Evolutionary conservation across 2,888 invertebrate genomes (phyloP).

Genomic region (Tiliacea aurago): DNA sequence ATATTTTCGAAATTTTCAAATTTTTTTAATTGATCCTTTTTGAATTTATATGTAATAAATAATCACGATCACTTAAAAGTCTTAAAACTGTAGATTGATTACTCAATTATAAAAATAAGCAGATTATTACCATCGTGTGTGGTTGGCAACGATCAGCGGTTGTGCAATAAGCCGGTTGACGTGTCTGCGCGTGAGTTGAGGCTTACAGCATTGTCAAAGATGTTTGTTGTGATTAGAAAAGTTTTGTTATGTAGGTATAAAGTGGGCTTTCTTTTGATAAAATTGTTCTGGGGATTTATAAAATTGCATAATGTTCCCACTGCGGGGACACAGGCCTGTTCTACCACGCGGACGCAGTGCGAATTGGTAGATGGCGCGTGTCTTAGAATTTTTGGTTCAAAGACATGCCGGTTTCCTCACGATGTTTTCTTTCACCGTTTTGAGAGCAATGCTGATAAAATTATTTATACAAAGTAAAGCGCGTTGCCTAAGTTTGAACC

Average conservation of each 20-base stretch:
- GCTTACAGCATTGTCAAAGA: conserved; percentile 59
- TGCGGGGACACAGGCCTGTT: too few species aligned
- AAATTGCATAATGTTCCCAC: too few species aligned
- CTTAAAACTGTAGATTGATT: conserved; percentile 55
- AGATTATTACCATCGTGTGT: conserved; percentile 62
- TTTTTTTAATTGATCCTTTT: background rate
- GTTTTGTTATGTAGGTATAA: conserved; percentile 17
- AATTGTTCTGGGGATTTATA: background rate
- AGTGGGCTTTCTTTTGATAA: conserved; percentile 14
- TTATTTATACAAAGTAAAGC: too few species aligned
- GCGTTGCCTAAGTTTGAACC: too few species aligned
- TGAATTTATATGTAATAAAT: background rate
- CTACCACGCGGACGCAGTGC: too few species aligned
- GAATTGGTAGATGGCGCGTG: too few species aligned
- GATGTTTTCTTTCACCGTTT: too few species aligned
- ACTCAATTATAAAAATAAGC: conserved; percentile 63
- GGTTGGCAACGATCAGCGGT: conserved; percentile 50
- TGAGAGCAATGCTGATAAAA: too few species aligned
- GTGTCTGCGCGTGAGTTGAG: conserved; percentile 53
- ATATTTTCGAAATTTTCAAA: too few species aligned
- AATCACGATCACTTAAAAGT: background rate
- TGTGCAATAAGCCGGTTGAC: conserved; percentile 51
- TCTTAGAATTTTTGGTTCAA: too few species aligned
- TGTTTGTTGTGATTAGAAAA: conserved; percentile 55
- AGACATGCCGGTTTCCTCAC: too few species aligned